Base-by-base conservation (phyloP, 2,797 vertebrate species). In the Arvicola amphibius region DNA sequence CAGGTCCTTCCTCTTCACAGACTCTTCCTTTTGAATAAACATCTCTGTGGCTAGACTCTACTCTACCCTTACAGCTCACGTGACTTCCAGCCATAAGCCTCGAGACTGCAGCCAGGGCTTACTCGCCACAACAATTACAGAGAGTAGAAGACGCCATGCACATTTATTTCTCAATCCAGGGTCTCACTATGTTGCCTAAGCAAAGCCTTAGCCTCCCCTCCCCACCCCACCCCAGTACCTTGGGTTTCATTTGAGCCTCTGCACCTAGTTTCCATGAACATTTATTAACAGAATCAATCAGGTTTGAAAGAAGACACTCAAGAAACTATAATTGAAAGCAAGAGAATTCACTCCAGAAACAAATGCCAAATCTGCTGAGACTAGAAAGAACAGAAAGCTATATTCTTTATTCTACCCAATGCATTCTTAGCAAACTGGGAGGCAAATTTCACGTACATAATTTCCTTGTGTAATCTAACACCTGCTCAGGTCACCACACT, bases 381-480 rank as follows among this genome's bases (percentile, higher is more conserved):
- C 73, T 48, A 74, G 27, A 48, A 88, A 86, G 27, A 85, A 73
- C 43, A 93, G 43, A 76, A 91, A 83, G 37, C 29, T 61, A 65
- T 16, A 94, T 81, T 90, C n/a, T 91, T 37, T 76, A 51, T 71
- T 95, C 43, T 85, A 67, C 2, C 56, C 65, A 76, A 91, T 84
- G 48, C 77, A 51, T 80, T 91, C 81, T 86, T 93, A 46, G 48
- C 95, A 78, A 81, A 34, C 71, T 78, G 23, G 88, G 65, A 78
- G 56, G 88, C 43, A 17, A 69, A 87, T 88, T 94, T 79, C 73
- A 95, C 48, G 88, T 34, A 84, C 1, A 23, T 83, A 85, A 89
- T 80, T 90, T 94, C 92, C 88, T 91, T 91, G 87, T 78, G 88
- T 92, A 94, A 89, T 89, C 37, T 76, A 84, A 91, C 2, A 67